phyloP scores from a whole-genome alignment of 2,888 invertebrate species.

The Tachina fera region DNA sequence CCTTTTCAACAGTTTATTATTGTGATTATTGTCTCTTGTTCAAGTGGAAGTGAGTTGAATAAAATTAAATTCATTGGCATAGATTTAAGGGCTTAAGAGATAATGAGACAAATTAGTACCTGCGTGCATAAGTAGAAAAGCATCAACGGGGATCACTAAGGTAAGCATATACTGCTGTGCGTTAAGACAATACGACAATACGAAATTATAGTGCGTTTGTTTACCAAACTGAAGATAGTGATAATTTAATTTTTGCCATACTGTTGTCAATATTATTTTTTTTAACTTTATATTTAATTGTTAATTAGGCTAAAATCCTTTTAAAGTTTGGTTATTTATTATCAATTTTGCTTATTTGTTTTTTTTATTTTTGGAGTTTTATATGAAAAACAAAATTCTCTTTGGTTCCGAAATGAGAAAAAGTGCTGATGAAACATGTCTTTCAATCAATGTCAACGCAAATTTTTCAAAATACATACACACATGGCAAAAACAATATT shows the following conservation, averaged over 20 bases:
- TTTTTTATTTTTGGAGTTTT: background rate
- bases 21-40: background rate
- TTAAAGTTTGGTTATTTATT: too few species aligned
- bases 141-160: too few species aligned
- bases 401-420: background rate
- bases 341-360: background rate
- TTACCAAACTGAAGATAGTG: too few species aligned
- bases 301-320: too few species aligned
- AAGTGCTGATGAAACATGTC: conserved; percentile 14
- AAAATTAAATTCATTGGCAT: background rate
- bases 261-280: too few species aligned
- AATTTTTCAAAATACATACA: conserved; percentile 30
- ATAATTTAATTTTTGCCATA: too few species aligned
- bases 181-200: too few species aligned
- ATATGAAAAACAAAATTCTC: background rate
- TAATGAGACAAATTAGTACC: background rate
- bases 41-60: background rate
- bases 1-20: background rate
- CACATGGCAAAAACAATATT: background rate
- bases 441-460: conserved; percentile 53
- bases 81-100: background rate
- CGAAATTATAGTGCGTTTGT: too few species aligned
- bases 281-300: too few species aligned
- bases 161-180: too few species aligned
- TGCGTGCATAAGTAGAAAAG: too few species aligned